Base-by-base conservation (phyloP, 2,113 vertebrate genomes). In the Diphyllodes magnificus region DNA sequence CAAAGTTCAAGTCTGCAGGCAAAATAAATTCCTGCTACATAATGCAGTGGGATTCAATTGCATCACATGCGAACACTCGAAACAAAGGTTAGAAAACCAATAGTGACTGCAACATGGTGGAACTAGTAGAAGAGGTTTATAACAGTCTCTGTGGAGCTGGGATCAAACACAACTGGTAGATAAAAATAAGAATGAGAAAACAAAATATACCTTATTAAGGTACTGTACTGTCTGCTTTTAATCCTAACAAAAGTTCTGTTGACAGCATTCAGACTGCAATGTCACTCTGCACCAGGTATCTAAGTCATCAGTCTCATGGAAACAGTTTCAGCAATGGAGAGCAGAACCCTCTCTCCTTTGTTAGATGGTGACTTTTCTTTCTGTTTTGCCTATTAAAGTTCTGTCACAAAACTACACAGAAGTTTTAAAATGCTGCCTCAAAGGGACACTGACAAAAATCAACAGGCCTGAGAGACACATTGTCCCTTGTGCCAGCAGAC, bases 121-220 rank as follows among this genome's bases (percentile, higher is more conserved):
- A 91, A 79, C 13, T 40, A 75, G 37, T 35, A 19, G 21, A 65
- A 42, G 57, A 63, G 23, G 57, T 82, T 82, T 89, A 11, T 80
- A 92, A 92, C 65, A 82, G 80, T 84, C 88, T 86, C 89, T 7
- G 12, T 19, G 82, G 84, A 92, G 70, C 93, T 91, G 90, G 82
- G 85, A 90, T 82, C 57, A 61, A 77, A 88, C 63, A 27, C 28
- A 40, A 82, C 1, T 5, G 25, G 42, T 59, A 66, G 71, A 54
- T 45, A 87, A 83, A 92, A 91, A 61, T 37, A 28, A 90, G 53
- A 89, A 61, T 37, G 31, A 90, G 53, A 89, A 93, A 85, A 44
- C 14, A 53, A 89, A 92, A 88, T n/a, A 76, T 4, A 79, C 71
- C 78, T 82, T 72, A 64, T 70, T 87, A 76, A 89, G 75, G 82